Evolutionary conservation across 2,888 invertebrate genomes (phyloP).

Genomic region (Drosophila ochracea): DNA sequence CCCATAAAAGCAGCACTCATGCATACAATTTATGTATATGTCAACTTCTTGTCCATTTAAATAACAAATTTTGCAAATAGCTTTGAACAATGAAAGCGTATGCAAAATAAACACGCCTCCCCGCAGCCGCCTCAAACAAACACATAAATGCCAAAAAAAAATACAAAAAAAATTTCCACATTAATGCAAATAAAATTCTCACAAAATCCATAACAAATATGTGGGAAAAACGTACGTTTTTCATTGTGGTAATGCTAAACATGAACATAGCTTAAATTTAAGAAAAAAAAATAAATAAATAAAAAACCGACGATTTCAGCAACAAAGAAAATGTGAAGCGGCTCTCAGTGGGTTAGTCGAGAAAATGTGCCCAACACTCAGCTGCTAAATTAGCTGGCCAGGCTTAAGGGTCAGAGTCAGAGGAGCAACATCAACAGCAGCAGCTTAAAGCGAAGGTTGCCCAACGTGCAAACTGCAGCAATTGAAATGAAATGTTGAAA

Average conservation of each 20-base stretch:
- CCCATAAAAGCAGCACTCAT: constrained; percentile 16
- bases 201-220: constrained; percentile 61
- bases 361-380: constrained; percentile 9
- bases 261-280: constrained; percentile 18
- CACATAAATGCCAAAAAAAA: constrained; percentile 20
- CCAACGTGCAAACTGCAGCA: constrained; percentile 46
- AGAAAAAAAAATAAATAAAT: neutral
- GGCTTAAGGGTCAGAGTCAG: constrained; percentile 23
- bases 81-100: constrained; percentile 61
- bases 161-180: constrained; percentile 16
- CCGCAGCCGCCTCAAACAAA: neutral
- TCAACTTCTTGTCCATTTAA: constrained; percentile 64
- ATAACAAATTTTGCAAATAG: constrained; percentile 66
- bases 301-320: constrained; percentile 26
- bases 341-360: constrained; percentile 23
- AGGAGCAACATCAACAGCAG: constrained; percentile 19
- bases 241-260: constrained; percentile 54
- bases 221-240: constrained; percentile 4
- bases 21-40: constrained; percentile 63
- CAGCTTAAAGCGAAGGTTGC: constrained; percentile 41
- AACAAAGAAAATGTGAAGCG: constrained; percentile 2
- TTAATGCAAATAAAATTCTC: constrained; percentile 63
- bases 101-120: constrained; percentile 47
- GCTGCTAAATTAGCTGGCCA: constrained; percentile 59
- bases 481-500: constrained; percentile 60